Conservation (phyloP, 2,797 vertebrate species). For the Xenopus petersii region DNA sequence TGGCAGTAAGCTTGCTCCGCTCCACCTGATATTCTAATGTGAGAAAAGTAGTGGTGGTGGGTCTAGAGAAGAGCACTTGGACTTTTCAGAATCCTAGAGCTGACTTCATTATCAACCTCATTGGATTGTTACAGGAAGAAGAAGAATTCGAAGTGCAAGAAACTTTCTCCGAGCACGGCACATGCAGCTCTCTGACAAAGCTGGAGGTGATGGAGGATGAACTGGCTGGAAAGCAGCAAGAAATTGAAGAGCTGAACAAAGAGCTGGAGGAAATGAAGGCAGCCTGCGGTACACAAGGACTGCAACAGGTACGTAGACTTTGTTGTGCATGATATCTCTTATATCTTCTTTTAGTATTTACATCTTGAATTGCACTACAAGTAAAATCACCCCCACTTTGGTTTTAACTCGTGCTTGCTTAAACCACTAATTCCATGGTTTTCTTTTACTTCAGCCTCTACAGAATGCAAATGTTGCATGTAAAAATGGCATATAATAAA, state of each 20-base stretch:
- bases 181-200: conserved; percentile 57
- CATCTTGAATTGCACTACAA: too few species aligned
- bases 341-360: conserved; percentile 47
- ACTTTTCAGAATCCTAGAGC: conserved; percentile 50
- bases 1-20: conserved; percentile 52
- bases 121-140: conserved; percentile 81
- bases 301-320: conserved; percentile 80
- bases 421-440: too few species aligned
- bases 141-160: conserved; percentile 77
- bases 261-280: conserved; percentile 86
- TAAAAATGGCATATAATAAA: too few species aligned
- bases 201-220: conserved; percentile 79
- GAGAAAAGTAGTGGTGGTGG: conserved; percentile 40
- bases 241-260: conserved; percentile 80
- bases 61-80: conserved; percentile 49
- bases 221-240: conserved; percentile 75
- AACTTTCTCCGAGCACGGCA: conserved; percentile 66
- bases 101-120: conserved; percentile 55
- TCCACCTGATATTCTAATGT: conserved; percentile 55
- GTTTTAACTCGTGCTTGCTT: too few species aligned
- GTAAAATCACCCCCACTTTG: too few species aligned
- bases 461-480: too few species aligned
- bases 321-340: too few species aligned
- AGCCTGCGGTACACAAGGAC: conserved; percentile 81
- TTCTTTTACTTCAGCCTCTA: too few species aligned